phyloP scores from a whole-genome alignment of 2,113 vertebrate species.

The Thryonomys swinderianus region DNA sequence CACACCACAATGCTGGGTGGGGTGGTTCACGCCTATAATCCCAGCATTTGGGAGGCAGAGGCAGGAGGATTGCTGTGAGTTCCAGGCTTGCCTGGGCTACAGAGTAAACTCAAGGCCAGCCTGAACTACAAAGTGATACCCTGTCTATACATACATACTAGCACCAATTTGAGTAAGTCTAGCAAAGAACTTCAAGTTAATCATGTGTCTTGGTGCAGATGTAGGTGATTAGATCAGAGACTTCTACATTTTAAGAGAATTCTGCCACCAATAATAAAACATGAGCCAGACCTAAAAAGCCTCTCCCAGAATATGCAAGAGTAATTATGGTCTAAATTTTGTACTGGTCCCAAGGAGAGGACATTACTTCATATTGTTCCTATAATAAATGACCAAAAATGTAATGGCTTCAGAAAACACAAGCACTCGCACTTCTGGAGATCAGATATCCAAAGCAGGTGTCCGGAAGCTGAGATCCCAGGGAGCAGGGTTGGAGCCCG shows the following conservation, averaged over 20 bases:
- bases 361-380: background rate
- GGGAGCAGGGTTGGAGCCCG: background rate
- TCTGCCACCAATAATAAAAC: background rate
- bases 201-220: background rate
- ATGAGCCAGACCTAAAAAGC: background rate
- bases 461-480: background rate
- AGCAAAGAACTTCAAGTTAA: background rate
- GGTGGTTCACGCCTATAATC: no score
- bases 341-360: no score
- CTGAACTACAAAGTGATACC: no score
- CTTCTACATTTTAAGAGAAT: background rate
- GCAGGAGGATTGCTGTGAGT: no score
- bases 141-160: no score
- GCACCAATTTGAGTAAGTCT: background rate
- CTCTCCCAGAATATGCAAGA: background rate
- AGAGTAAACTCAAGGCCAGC: no score
- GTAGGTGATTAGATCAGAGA: background rate
- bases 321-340: background rate
- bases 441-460: conserved; percentile 9
- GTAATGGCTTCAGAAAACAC: background rate
- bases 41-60: no score
- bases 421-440: background rate
- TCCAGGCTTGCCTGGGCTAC: no score
- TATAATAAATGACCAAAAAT: background rate
- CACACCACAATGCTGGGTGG: no score